Base-by-base conservation (phyloP, 2,113 vertebrate genomes). In the Suncus etruscus region DNA sequence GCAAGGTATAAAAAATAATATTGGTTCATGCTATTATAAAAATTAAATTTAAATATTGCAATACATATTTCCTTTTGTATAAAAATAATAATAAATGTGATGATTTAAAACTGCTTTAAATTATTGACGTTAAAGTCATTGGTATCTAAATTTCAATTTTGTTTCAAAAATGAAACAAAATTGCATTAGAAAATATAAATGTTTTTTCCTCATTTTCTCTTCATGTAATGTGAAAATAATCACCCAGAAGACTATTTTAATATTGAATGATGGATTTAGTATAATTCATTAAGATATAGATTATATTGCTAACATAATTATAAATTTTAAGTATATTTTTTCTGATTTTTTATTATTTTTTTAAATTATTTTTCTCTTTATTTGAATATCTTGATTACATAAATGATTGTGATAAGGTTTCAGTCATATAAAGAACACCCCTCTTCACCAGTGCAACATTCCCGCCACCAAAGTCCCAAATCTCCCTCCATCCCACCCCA, bases 61-160 rank as follows among this genome's bases (percentile, higher is more conserved):
- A 54, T 54, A 6, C 18, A 22, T 61, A 61, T 61, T 61, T 22
- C 18, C 58, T n/a, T 22, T 94, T 87, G 39, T 51, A 8, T 24
- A 27, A 16, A 8, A 78, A 92, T 65, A 48, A 75, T 27, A 76
- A 54, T 66, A 74, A 50, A 69, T 79, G 10, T 76, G 18, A 83
- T 7, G n/a, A 1, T 78, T 86, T 16, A 72, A 86, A 88, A 83
- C 1, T 86, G 11, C 25, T 88, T 88, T 91, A 16, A 79, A 79
- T 83, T 18, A 66, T 9, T 72, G 14, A 12, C n/a, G 74, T 87
- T 51, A 27, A 29, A 84, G 69, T 78, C 14, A 84, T 15, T 29
- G 47, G 10, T 27, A 47, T 58, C 45, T 84, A 14, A 14, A 20
- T 74, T 95, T 87, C 82, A 88, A 83, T 86, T 3, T 27, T 18